phyloP scores from a whole-genome alignment of 2,113 vertebrate genomes.

The Romanogobio albipinnatus region DNA sequence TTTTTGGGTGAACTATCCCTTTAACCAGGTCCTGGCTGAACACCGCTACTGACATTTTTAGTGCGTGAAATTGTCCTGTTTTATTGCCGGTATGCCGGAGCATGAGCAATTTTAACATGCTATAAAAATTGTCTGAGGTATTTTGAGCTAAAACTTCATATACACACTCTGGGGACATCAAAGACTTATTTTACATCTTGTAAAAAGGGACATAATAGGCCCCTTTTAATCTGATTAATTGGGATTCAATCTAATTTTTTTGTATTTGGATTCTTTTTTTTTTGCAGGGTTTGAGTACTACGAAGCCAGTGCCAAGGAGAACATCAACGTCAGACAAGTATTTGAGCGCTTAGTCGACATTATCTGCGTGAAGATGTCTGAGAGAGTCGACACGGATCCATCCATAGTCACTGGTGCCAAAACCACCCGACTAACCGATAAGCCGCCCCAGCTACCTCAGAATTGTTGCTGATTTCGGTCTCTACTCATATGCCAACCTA shows the following conservation, averaged over 20 bases:
- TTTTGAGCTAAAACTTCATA: too few species aligned
- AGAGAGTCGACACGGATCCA: constrained; percentile 87
- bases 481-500: constrained; percentile 22
- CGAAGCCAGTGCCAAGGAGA: constrained; percentile 97
- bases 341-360: constrained; percentile 96
- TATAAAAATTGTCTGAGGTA: too few species aligned
- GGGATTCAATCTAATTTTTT: not conserved
- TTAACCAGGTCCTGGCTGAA: too few species aligned
- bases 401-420: constrained; percentile 80
- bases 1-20: too few species aligned
- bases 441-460: constrained; percentile 85
- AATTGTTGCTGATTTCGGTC: constrained; percentile 88
- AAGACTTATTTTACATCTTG: too few species aligned
- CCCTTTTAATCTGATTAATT: not conserved
- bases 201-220: too few species aligned
- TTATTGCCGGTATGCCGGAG: too few species aligned
- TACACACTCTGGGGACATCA: too few species aligned
- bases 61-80: too few species aligned
- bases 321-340: constrained; percentile 95
- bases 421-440: constrained; percentile 87
- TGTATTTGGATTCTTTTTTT: constrained; percentile 28
- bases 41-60: too few species aligned
- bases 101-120: too few species aligned
- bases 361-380: constrained; percentile 98
- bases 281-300: constrained; percentile 93